These are phyloP conservation scores for Gallinago nigripennis DNA, from an alignment of 2,797 vertebrate species.

Conservation along the genomic window DNA sequence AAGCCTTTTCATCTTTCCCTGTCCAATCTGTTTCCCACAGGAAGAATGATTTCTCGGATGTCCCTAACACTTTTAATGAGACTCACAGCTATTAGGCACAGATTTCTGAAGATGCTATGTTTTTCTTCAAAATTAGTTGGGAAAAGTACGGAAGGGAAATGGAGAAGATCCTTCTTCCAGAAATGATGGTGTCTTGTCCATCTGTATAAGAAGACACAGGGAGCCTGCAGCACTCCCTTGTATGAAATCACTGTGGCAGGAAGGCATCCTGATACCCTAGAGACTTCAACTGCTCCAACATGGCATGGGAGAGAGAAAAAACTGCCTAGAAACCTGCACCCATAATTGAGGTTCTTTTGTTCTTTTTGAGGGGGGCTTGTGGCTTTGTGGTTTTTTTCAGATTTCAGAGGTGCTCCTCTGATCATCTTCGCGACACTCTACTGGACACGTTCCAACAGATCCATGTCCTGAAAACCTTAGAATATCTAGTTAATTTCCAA, in stretches of 20 bases:
- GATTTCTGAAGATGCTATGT: not conserved
- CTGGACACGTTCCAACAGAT: too few relatives aligned
- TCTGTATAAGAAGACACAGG: not conserved
- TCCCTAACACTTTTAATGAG: not conserved
- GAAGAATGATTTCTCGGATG: not conserved
- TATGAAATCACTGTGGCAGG: not conserved
- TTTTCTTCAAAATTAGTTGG: not conserved
- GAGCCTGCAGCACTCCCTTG: not conserved
- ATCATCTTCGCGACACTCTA: too few relatives aligned
- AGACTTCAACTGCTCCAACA: not conserved
- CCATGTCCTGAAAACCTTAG: not conserved
- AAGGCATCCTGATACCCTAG: not conserved
- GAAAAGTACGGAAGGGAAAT: not conserved
- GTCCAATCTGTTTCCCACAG: not conserved
- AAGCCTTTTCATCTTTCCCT: not conserved
- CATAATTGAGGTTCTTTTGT: not conserved
- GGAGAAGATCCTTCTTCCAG: not conserved
- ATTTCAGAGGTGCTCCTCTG: not conserved
- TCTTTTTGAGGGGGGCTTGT: not conserved
- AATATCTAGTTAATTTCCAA: not conserved
- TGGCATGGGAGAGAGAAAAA: not conserved
- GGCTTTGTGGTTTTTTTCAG: rapidly evolving
- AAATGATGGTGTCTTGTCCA: not conserved
- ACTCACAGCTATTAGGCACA: not conserved
- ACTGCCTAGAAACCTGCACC: not conserved